These are phyloP conservation scores for Crioceris asparagi DNA, from an alignment of 2,888 invertebrate genomes.

Conservation along the genomic window DNA sequence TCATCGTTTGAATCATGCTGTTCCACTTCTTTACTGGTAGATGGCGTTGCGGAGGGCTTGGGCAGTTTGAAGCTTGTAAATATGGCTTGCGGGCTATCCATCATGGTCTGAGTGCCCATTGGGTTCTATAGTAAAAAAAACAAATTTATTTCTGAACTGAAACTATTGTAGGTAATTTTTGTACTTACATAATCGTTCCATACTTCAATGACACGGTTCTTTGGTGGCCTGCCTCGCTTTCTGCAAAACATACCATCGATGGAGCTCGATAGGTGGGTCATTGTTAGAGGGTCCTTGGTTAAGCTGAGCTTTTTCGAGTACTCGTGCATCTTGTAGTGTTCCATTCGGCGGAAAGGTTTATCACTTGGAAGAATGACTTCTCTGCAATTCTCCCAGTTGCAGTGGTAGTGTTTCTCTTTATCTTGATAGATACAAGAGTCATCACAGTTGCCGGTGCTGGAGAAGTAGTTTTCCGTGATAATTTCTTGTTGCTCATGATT, in stretches of 20 bases:
- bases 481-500: constrained; percentile 84
- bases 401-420: constrained; percentile 79
- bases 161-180: not conserved
- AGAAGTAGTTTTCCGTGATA: constrained; percentile 67
- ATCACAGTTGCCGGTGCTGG: constrained; percentile 53
- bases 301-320: constrained; percentile 37
- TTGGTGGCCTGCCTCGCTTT: constrained; percentile 92
- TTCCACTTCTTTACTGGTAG: constrained; percentile 31
- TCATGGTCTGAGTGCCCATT: constrained; percentile 34
- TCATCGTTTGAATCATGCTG: constrained; percentile 34
- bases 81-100: constrained; percentile 75
- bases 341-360: constrained; percentile 68
- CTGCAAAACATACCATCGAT: constrained; percentile 87
- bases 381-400: constrained; percentile 79
- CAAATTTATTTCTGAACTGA: not conserved
- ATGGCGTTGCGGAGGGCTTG: constrained; percentile 42
- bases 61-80: constrained; percentile 90
- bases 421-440: constrained; percentile 61
- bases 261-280: constrained; percentile 55
- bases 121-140: constrained; percentile 25
- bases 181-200: constrained; percentile 70
- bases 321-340: constrained; percentile 75
- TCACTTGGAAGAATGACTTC: constrained; percentile 67
- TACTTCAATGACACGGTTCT: constrained; percentile 87
- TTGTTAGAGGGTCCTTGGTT: constrained; percentile 39